A percentile compares a stretch with the other conserved stretches of the same genome.
Evolutionary conservation across 2,888 invertebrate genomes (phyloP).

Genomic region (Agrypnus murinus): DNA sequence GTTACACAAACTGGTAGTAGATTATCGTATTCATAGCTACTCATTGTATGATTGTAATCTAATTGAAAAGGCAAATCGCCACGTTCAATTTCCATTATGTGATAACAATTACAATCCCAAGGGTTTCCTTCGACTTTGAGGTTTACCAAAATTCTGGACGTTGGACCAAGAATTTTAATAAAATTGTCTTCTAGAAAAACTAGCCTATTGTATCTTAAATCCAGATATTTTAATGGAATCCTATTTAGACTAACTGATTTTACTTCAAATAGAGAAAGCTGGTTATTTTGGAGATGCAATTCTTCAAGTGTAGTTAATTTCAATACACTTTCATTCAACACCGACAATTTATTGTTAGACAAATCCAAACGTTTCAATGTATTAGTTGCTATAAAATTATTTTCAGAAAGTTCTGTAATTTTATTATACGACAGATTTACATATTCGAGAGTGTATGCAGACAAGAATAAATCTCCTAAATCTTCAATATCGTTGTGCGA

Average conservation of each 20-base stretch:
- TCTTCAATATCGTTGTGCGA: conserved; percentile 52
- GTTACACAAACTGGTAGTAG: conserved; percentile 55
- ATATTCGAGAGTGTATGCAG: conserved; percentile 26
- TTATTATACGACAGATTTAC: conserved; percentile 53
- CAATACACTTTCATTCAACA: conserved; percentile 26
- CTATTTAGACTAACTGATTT: conserved; percentile 8
- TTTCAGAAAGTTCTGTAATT: conserved; percentile 46
- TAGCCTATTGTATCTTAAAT: conserved; percentile 56
- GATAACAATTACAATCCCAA: conserved; percentile 58
- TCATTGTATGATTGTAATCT: too few species aligned
- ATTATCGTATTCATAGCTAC: too few species aligned
- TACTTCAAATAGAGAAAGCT: conserved; percentile 35
- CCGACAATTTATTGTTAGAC: conserved; percentile 33
- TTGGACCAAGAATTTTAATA: conserved; percentile 53
- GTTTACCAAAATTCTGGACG: conserved; percentile 51
- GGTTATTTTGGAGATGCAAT: conserved; percentile 37
- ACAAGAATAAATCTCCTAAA: conserved; percentile 52
- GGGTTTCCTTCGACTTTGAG: conserved; percentile 57
- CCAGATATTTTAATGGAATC: conserved; percentile 24
- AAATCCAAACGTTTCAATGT: conserved; percentile 52
- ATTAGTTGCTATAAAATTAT: conserved; percentile 48
- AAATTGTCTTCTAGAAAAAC: conserved; percentile 55
- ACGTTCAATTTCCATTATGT: conserved; percentile 48
- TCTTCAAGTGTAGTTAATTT: conserved; percentile 20
- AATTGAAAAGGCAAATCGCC: conserved; percentile 40